Base-by-base conservation (phyloP, 2,888 invertebrate species). In the Pseudanteris insignis region DNA sequence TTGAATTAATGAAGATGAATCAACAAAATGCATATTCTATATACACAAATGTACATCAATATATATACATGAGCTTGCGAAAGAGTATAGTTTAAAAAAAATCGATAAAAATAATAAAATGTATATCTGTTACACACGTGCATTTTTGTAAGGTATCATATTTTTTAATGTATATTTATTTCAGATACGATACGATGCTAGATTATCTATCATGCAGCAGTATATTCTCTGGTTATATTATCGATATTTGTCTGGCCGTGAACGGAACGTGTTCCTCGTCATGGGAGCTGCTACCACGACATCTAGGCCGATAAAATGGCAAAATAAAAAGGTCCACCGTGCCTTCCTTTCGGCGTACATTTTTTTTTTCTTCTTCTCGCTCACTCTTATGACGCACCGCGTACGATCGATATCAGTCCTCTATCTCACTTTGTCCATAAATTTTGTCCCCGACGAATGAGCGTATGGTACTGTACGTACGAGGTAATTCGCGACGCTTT, bases 401-500 rank as follows among this genome's bases (percentile, higher is more conserved):
- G 33, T 28, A 40, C 43, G 63, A 63, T 63, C 63, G 58, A 65
- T 63, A 58, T 28, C 51, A 40, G 46, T 50, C 46, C 50, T 63
- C 54, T 57, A 65, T 65, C 58, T 63, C 43, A 43, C 47, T 53
- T 12, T 21, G 46, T 38, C 14, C 24, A 58, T 61, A 58, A 63
- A 65, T 59, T 63, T 48, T 40, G 11, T 34, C 28, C 25, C 55
- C 58, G 33, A 51, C 59, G 54, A 54, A 55, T 61, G 59, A 59
- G 59, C 50, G 50, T 38, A 38, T 44, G 40, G 61, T 62, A 57
- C 65, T 64, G 54, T 66, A 69, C 64, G 66, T 59, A 60, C 55
- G 64, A 44, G 67, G 73, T 74, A 74, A 74, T 76, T 75, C 71
- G 67, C 67, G 65, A 62, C 68, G 73, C 71, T 76, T 72, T 71